Percentiles rank a stretch among this genome's conserved stretches.
These are phyloP conservation scores for Phallusia fumigata DNA, from an alignment of 23 tunicate genomes.

Conservation along the genomic window DNA sequence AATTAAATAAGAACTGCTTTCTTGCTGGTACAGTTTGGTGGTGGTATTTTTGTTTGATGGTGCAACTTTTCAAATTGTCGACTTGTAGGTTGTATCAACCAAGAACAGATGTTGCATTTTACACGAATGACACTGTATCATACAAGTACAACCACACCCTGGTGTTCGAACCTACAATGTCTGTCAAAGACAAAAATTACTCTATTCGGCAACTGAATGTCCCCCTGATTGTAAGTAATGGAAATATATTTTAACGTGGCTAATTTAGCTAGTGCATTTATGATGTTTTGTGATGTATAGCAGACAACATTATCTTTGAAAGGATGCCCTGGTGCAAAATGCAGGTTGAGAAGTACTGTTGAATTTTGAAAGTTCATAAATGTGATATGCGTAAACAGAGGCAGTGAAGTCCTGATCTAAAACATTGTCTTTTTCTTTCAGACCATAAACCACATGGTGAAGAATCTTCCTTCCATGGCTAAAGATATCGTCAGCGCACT, in stretches of 20 bases:
- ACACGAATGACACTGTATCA: slow-evolving; percentile 62
- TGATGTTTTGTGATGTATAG: not conserved
- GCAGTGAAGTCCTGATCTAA: too few relatives aligned
- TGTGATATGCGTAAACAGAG: too few relatives aligned
- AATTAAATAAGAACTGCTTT: not conserved
- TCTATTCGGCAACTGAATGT: slow-evolving; percentile 54
- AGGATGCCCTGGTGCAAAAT: too few relatives aligned
- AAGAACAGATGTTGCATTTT: slow-evolving; percentile 63
- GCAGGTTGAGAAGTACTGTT: too few relatives aligned
- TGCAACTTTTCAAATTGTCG: too few relatives aligned
- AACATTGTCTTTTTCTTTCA: not conserved
- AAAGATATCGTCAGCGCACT: not conserved
- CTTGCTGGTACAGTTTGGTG: not conserved
- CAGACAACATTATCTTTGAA: too few relatives aligned
- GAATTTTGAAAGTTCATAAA: too few relatives aligned
- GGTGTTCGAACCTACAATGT: slow-evolving; percentile 36
- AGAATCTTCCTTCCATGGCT: not conserved
- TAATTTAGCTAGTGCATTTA: too few relatives aligned
- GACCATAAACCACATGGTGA: slow-evolving; percentile 16
- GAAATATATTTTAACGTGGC: not conserved
- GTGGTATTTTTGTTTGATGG: too few relatives aligned
- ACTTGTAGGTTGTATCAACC: slow-evolving; percentile 59
- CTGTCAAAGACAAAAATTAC: slow-evolving; percentile 9
- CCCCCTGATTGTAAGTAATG: slow-evolving; percentile 47
- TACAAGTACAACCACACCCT: slow-evolving; percentile 93